A percentile compares a stretch with the other conserved stretches of the same genome.
Conservation (phyloP, 2,797 vertebrate species). For the Artibeus jamaicensis region DNA sequence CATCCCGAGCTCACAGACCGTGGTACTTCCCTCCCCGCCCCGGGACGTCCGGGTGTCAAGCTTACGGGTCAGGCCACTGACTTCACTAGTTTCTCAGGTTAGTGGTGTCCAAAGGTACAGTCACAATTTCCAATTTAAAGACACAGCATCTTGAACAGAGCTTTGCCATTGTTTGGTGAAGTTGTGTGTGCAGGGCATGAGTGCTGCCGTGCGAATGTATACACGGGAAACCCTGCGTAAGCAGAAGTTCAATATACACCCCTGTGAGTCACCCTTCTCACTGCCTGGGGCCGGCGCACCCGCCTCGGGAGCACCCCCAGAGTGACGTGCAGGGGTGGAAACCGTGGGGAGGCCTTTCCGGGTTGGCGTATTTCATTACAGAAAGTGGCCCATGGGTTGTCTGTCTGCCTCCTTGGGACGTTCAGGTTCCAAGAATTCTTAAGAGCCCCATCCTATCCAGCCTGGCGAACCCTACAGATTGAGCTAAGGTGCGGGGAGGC, state of each 20-base stretch:
- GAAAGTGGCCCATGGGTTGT: background rate
- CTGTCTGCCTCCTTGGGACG: background rate
- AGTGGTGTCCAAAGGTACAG: background rate
- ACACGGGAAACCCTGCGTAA: background rate
- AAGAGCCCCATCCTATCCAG: background rate
- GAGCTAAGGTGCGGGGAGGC: background rate
- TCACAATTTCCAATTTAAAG: background rate
- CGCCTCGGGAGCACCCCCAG: background rate
- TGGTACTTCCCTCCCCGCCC: background rate
- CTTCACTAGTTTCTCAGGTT: background rate
- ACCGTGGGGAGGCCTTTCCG: background rate
- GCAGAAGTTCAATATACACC: background rate
- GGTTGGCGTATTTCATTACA: background rate
- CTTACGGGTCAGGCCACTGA: background rate
- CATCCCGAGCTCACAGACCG: background rate
- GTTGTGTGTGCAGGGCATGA: background rate
- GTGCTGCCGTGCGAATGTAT: background rate
- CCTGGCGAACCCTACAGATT: background rate
- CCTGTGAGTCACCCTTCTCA: background rate
- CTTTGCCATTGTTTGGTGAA: no score
- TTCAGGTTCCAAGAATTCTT: background rate
- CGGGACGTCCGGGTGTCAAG: background rate
- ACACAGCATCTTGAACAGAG: background rate
- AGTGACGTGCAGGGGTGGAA: background rate
- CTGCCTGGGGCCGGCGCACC: background rate